Base-by-base conservation (phyloP, 2,888 invertebrate genomes). In the Agrotis segetum region DNA sequence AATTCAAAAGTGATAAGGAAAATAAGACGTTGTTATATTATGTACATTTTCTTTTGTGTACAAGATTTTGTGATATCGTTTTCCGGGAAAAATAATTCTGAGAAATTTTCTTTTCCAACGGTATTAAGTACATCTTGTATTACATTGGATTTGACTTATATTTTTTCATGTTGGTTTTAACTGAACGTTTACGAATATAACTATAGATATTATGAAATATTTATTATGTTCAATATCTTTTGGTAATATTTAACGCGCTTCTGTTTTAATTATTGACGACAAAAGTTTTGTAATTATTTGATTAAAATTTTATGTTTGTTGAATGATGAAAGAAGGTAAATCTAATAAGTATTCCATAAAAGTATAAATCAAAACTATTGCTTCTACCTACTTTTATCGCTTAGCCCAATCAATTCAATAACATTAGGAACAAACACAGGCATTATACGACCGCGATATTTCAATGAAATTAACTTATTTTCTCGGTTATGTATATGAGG, bases 391-490 rank as follows among this genome's bases (percentile, higher is more conserved):
- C 70, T 62, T 58, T 59, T 55, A 19, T 62, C 44, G 17, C 16
- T 44, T 61, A 73, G 13, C 52, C 80, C 78, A 85, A 83, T 83
- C 77, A 84, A 78, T 74, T 66, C 82, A 75, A 67, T 78, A 84
- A 81, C 82, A 77, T 58, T 74, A 81, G 85, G 83, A 87, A 88
- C 85, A 82, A 85, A 85, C 82, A 81, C 79, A 86, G 81, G 74
- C 74, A 85, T 83, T 85, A 88, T 88, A 89, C 87, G 81, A 87
- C 80, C 87, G 84, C 83, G 82, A 91, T 92, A 93, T 91, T 91
- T 93, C 89, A 91, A 82, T 87, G 86, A 90, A 91, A 93, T 93
- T 92, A 92, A 91, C 91, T 92, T 93, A 92, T 92, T 94, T 90
- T 81, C 84, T 84, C 80, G 81, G 87, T 88, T 90, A 90, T 90